Percentiles rank a stretch among this genome's conserved stretches.
These are phyloP conservation scores for Phallusia fumigata DNA, from an alignment of 23 tunicate genomes.

Conservation along the genomic window DNA sequence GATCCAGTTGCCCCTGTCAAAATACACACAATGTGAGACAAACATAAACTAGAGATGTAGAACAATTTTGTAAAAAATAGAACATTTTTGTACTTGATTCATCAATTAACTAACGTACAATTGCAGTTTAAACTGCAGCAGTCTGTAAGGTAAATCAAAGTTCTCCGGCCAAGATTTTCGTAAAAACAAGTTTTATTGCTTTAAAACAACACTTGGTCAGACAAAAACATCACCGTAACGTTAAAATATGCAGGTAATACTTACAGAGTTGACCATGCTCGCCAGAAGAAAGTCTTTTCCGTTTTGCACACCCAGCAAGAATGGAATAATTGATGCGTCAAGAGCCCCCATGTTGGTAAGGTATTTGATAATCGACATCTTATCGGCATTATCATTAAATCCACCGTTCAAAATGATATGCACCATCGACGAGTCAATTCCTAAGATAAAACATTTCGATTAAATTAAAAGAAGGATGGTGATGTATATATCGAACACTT, in stretches of 20 bases:
- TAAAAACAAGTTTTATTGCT: too few relatives aligned
- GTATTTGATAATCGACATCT: constrained; percentile 74
- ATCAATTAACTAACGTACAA: too few relatives aligned
- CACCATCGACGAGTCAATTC: constrained; percentile 41
- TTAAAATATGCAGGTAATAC: too few relatives aligned
- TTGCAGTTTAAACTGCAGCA: too few relatives aligned
- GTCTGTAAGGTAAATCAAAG: too few relatives aligned
- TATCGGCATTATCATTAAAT: constrained; percentile 49
- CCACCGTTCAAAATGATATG: constrained; percentile 81
- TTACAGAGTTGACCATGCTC: constrained; percentile 21
- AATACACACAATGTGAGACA: too few relatives aligned
- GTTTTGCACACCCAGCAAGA: constrained; percentile 67
- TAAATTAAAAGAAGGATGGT: not conserved
- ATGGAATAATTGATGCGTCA: constrained; percentile 70
- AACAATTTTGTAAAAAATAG: too few relatives aligned
- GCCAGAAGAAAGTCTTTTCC: constrained; percentile 75
- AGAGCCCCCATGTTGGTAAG: constrained; percentile 57
- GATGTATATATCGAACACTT: not conserved
- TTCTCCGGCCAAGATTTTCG: too few relatives aligned
- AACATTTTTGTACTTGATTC: too few relatives aligned
- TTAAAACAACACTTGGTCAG: too few relatives aligned
- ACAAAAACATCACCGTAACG: too few relatives aligned
- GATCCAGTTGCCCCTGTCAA: not conserved
- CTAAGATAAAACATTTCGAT: not conserved
- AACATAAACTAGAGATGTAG: too few relatives aligned